Conservation (phyloP, 2,888 invertebrate genomes). For the Melieria omissa region DNA sequence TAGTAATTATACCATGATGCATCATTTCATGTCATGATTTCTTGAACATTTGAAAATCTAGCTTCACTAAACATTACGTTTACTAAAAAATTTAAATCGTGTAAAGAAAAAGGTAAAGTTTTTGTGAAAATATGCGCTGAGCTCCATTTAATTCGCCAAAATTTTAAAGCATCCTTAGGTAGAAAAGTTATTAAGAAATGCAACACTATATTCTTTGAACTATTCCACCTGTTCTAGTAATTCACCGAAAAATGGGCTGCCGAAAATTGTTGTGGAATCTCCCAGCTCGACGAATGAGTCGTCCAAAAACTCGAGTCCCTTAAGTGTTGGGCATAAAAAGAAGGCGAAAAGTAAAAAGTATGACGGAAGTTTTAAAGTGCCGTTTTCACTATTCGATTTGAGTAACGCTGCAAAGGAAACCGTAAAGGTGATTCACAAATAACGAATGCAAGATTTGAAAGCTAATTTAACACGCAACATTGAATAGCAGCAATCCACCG, state of each 20-base stretch:
- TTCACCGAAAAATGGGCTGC: conserved; percentile 35
- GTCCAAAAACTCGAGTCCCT: conserved; percentile 37
- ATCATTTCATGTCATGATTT: too few species aligned
- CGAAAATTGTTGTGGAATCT: conserved; percentile 56
- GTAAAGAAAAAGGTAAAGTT: too few species aligned
- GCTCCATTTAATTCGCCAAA: too few species aligned
- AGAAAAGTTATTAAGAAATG: too few species aligned
- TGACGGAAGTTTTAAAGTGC: conserved; percentile 35
- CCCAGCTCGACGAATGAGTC: conserved; percentile 40
- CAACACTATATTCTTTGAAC: too few species aligned
- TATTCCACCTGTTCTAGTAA: neutral
- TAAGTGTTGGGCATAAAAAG: conserved; percentile 43
- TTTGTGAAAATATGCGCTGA: too few species aligned
- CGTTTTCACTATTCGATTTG: conserved; percentile 52
- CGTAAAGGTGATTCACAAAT: conserved; percentile 29
- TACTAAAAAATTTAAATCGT: too few species aligned
- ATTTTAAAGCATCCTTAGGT: too few species aligned
- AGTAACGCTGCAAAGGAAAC: conserved; percentile 27
- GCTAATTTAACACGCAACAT: neutral
- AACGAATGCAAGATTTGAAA: neutral
- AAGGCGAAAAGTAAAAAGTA: conserved; percentile 36
- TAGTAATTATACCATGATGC: too few species aligned
- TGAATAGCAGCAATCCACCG: conserved; percentile 42
- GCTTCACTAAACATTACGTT: too few species aligned
- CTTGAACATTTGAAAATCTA: too few species aligned